Evolutionary conservation across 2,888 invertebrate species (phyloP).

Genomic region (Ophion costatus): DNA sequence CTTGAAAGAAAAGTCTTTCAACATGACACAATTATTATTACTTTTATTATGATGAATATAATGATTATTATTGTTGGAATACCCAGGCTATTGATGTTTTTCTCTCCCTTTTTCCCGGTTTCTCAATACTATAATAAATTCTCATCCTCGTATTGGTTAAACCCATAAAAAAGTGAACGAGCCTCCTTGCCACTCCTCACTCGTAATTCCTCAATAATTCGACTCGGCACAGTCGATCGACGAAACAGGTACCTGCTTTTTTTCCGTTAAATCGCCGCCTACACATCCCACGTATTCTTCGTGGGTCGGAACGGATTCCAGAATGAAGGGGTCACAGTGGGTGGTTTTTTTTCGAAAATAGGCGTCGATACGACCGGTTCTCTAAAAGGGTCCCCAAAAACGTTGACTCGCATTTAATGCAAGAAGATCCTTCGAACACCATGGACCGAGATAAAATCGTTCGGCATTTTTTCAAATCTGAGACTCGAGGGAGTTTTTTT

Average conservation of each 20-base stretch:
- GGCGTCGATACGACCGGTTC: constrained; percentile 52
- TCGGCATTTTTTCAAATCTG: background rate
- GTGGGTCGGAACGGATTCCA: constrained; percentile 4
- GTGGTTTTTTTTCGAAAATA: constrained; percentile 15
- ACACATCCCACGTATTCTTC: constrained; percentile 31
- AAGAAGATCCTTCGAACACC: too few species aligned
- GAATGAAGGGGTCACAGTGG: constrained; percentile 6
- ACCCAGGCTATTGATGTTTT: background rate
- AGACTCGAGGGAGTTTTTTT: background rate
- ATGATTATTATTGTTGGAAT: background rate
- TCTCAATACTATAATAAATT: constrained; percentile 5
- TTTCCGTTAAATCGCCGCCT: constrained; percentile 36
- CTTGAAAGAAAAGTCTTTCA: too few species aligned
- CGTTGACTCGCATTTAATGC: constrained; percentile 10
- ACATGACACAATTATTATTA: constrained; percentile 13
- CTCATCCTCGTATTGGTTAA: constrained; percentile 10
- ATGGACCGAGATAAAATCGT: constrained; percentile 4
- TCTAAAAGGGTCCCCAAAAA: constrained; percentile 10
- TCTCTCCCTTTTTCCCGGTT: background rate
- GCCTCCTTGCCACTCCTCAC: constrained; percentile 5
- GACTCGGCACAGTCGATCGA: constrained; percentile 30
- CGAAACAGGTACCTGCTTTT: constrained; percentile 52
- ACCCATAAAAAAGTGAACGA: constrained; percentile 32
- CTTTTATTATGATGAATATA: background rate
- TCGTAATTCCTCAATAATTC: constrained; percentile 24